These are phyloP conservation scores for Acrobasis consociella DNA, from an alignment of 2,888 invertebrate genomes.

Conservation along the genomic window DNA sequence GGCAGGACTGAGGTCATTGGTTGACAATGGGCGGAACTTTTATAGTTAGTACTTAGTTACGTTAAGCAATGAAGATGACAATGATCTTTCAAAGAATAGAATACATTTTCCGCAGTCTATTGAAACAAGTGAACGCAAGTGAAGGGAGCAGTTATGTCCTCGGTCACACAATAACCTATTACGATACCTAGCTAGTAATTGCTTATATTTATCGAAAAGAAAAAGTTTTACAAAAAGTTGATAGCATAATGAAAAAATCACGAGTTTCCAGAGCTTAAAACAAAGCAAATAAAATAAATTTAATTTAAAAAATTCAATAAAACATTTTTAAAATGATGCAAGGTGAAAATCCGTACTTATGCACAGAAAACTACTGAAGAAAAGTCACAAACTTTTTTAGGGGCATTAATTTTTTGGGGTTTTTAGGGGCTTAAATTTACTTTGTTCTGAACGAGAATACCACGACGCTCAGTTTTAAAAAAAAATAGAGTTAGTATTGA, in stretches of 20 bases:
- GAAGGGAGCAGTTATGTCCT: conserved; percentile 30
- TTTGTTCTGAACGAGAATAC: no score
- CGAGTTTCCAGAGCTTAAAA: no score
- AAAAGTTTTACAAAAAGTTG: not conserved
- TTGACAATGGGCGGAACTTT: conserved; percentile 17
- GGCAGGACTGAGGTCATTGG: conserved; percentile 8
- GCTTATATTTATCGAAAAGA: not conserved
- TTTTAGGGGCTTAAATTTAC: no score
- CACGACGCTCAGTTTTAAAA: no score
- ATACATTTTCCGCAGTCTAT: conserved; percentile 9
- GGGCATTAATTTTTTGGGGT: no score
- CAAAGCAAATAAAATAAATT: no score
- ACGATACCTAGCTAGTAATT: not conserved
- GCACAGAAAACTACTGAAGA: no score
- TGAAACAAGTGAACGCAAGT: conserved; percentile 8
- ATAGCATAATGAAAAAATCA: not conserved
- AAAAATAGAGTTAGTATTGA: no score
- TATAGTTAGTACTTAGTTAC: not conserved
- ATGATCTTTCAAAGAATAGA: conserved; percentile 8
- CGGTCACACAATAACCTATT: conserved; percentile 31
- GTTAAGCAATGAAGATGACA: conserved; percentile 4
- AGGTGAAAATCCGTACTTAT: not conserved
- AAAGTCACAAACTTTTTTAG: no score
- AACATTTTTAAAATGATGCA: no score
- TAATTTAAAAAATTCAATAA: no score